A percentile compares a stretch with the other conserved stretches of the same genome.
Evolutionary conservation across 2,113 vertebrate species (phyloP).

Genomic region (Solea solea): DNA sequence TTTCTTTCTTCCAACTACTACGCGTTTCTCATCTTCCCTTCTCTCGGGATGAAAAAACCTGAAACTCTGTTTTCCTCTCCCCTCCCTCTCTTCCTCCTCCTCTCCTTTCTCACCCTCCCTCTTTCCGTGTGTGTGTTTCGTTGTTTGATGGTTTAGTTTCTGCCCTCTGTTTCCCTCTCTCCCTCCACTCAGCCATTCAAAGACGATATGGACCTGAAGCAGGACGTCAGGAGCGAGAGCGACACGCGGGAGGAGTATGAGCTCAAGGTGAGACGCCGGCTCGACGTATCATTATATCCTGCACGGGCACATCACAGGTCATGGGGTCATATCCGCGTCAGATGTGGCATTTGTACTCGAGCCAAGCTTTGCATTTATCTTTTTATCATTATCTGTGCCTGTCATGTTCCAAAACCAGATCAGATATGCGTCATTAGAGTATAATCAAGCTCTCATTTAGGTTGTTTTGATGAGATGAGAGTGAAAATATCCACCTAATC

Average conservation of each 20-base stretch:
- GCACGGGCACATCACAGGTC: not conserved
- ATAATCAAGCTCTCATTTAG: too few species aligned
- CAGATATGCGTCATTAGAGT: too few species aligned
- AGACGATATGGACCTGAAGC: constrained; percentile 94
- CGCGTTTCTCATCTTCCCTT: constrained; percentile 58
- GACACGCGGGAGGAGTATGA: constrained; percentile 95
- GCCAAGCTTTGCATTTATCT: constrained; percentile 6
- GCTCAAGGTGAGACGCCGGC: constrained; percentile 86
- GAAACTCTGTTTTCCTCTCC: constrained; percentile 80
- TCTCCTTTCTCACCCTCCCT: constrained; percentile 71
- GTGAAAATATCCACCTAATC: not conserved
- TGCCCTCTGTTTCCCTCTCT: constrained; percentile 85
- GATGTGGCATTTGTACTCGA: constrained; percentile 2
- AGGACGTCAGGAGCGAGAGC: constrained; percentile 91
- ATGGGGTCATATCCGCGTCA: constrained; percentile 39
- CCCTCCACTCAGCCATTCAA: constrained; percentile 92
- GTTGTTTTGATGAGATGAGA: too few species aligned
- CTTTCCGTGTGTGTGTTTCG: constrained; percentile 80
- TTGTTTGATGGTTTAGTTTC: constrained; percentile 87
- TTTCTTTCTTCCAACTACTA: constrained; percentile 19
- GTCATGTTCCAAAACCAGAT: too few species aligned
- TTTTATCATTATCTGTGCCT: too few species aligned
- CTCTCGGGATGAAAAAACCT: constrained; percentile 75
- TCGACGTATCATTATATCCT: not conserved
- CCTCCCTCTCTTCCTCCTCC: constrained; percentile 70